Evolutionary conservation across 1,140 invertebrate species (phyloP), one percentile per base, ranked within the genome.

Genomic region (Apocrypta bakeri): DNA sequence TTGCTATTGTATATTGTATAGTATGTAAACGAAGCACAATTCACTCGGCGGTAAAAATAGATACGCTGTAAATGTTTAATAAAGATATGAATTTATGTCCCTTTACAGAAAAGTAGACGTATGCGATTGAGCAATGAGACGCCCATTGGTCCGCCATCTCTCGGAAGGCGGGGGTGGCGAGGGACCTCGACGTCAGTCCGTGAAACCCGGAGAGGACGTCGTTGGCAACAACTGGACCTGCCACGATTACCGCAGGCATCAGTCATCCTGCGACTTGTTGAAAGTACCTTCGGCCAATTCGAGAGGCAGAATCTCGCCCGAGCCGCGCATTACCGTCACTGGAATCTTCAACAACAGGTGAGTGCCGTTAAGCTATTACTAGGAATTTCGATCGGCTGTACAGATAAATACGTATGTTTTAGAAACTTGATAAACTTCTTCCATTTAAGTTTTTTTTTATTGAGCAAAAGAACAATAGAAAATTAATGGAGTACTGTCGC

Each of bases 151-250:
- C 81, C 89, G 90, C 25, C 90, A 92, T 87, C 87, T 91, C 31
- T 91, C 91, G 25, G 91, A 91, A 84, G 90, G 90, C 75, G 90
- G 89, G n/a, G 88, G 90, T 17, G 87, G 89, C 82, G 86, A 87
- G 73, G 85, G 81, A 72, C 83, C 84, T 25, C 83, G 87, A 73
- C 87, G 88, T n/a, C 87, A 88, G 33, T 87, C 86, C n/a, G 78
- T 84, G 66, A 89, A 87, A 76, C 85, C 85, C 6, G 87, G 87
- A 42, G 86, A 88, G 21, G 88, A 88, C 17, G 86, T 87, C n/a
- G 83, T 74, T 8, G 83, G 83, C 66, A 89, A 88, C 83, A 87
- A 84, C 48, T 88, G 89, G 85, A 87, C 86, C 74, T 90, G 87
- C 61, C 89, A 88, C 12, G 89, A 90, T 78, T 90, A 91, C 80